phyloP scores from a whole-genome alignment of 2,113 vertebrate genomes.

The Mustela nigripes region DNA sequence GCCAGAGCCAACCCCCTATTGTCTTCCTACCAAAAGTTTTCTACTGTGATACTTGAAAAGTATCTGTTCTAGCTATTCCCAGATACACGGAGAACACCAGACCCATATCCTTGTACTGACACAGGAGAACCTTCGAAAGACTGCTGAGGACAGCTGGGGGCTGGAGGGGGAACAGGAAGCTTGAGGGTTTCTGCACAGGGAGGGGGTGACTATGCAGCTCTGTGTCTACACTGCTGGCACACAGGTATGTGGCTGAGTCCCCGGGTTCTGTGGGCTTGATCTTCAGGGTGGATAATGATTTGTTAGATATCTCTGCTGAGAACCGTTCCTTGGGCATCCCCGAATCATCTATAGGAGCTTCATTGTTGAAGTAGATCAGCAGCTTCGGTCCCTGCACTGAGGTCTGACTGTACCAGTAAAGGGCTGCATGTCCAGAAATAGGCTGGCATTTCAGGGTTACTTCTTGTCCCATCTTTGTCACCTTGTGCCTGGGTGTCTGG shows the following conservation, averaged over 20 bases:
- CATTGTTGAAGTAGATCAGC: background rate
- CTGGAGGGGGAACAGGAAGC: background rate
- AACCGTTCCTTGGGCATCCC: background rate
- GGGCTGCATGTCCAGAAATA: accelerated
- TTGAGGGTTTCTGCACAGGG: background rate
- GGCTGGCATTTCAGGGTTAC: background rate
- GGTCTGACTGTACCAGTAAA: slow-evolving; percentile 69
- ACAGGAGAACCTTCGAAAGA: background rate
- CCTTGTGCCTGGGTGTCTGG: background rate
- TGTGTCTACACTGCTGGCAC: slow-evolving; percentile 68
- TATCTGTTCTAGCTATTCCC: background rate
- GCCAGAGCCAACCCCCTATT: accelerated
- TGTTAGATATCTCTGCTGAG: accelerated
- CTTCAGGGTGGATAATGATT: background rate
- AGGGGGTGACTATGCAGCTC: accelerated
- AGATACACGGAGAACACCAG: background rate
- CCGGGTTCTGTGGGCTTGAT: background rate
- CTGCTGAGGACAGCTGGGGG: too few relatives aligned
- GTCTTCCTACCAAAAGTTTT: background rate
- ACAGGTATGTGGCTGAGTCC: slow-evolving; percentile 50
- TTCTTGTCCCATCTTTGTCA: background rate
- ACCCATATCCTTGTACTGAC: background rate
- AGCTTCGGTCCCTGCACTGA: accelerated
- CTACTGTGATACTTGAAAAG: background rate
- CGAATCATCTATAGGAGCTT: accelerated